A percentile compares a stretch with the other conserved stretches of the same genome.
These are phyloP conservation scores for Lydus trimaculatus DNA, from an alignment of 2,888 invertebrate species.

Conservation along the genomic window DNA sequence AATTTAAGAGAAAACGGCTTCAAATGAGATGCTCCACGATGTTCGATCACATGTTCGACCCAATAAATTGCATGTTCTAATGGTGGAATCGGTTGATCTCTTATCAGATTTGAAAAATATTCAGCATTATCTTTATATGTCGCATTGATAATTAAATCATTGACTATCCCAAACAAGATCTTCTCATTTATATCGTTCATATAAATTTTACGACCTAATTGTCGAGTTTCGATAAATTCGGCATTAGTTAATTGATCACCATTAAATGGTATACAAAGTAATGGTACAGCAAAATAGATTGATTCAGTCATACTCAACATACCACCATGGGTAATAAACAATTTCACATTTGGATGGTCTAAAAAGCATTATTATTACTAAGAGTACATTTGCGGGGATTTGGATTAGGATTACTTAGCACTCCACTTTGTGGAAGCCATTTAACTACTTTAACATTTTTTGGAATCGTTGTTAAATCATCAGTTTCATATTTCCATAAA, in stretches of 20 bases:
- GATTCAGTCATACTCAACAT: constrained; percentile 66
- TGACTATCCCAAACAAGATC: constrained; percentile 53
- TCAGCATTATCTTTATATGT: constrained; percentile 39
- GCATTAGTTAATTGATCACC: constrained; percentile 64
- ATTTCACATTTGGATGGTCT: constrained; percentile 65
- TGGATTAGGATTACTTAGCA: too few species aligned
- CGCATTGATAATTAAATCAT: constrained; percentile 27
- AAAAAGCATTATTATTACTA: too few species aligned
- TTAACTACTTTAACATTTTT: constrained; percentile 65
- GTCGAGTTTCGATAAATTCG: constrained; percentile 57
- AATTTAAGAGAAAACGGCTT: constrained; percentile 39
- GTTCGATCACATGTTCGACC: constrained; percentile 46
- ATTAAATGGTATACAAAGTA: constrained; percentile 64
- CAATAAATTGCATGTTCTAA: constrained; percentile 48
- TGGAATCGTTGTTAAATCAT: constrained; percentile 62
- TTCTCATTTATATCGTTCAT: constrained; percentile 58
- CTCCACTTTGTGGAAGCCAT: constrained; percentile 70
- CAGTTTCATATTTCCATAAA: constrained; percentile 73
- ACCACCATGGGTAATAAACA: constrained; percentile 69
- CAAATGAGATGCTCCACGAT: constrained; percentile 44
- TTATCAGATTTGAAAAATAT: constrained; percentile 37
- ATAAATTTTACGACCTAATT: constrained; percentile 56
- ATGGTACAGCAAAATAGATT: constrained; percentile 61
- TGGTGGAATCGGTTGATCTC: constrained; percentile 41
- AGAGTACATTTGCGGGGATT: too few species aligned